phyloP scores from a whole-genome alignment of 2,888 invertebrate species.

The Dione vanillae region DNA sequence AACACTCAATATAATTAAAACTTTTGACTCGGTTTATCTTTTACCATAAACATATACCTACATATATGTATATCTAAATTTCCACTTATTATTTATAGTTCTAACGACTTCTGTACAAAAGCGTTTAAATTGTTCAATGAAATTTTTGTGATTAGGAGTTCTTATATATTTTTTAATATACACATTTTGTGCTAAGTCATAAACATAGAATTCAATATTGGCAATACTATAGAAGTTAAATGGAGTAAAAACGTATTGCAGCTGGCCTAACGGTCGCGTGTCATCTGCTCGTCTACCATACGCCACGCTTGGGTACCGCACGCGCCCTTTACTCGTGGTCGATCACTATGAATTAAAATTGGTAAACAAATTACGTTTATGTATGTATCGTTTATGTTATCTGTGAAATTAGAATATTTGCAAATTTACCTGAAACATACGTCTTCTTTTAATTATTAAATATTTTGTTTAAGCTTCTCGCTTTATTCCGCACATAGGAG shows the following conservation, averaged over 20 bases:
- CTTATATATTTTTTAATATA: too few species aligned
- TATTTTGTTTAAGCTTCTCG: too few species aligned
- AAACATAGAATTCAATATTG: conserved; percentile 1
- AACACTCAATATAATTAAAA: conserved; percentile 1
- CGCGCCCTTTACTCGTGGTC: conserved; percentile 51
- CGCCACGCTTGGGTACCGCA: conserved; percentile 76
- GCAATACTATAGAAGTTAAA: conserved; percentile 30
- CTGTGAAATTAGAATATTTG: not conserved
- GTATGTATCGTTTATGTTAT: not conserved
- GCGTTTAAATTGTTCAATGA: too few species aligned
- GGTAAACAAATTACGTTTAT: conserved; percentile 14
- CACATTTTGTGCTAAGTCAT: not conserved
- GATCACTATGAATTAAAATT: conserved; percentile 30
- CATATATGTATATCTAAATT: too few species aligned
- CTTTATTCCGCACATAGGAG: too few species aligned
- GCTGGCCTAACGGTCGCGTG: conserved; percentile 83
- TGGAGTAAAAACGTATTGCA: conserved; percentile 58
- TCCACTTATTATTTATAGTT: not conserved
- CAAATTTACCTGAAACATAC: not conserved
- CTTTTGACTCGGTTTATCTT: not conserved
- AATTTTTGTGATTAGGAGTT: too few species aligned
- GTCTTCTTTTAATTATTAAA: too few species aligned
- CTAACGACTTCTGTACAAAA: not conserved
- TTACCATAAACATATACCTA: not conserved
- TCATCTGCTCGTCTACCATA: conserved; percentile 80